Evolutionary conservation across 35 echinoderm and acorn worm species (phyloP).

Genomic region (Eucidaris tribuloides): DNA sequence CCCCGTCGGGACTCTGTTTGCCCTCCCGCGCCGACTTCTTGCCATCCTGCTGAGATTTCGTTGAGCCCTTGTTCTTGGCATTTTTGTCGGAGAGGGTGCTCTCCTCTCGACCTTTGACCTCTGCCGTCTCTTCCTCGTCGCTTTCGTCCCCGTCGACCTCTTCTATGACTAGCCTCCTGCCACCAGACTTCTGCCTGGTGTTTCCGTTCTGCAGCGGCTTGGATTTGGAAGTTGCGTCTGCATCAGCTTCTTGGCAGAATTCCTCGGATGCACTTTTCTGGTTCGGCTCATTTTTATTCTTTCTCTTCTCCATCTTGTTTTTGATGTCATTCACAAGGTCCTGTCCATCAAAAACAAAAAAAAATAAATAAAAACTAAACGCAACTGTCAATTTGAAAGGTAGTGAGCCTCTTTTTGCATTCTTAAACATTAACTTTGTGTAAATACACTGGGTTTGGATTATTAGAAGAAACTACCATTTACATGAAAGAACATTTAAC

Average conservation of each 20-base stretch:
- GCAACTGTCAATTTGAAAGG: no score
- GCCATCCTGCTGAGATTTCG: not conserved
- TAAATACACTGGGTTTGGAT: no score
- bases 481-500: no score
- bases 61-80: not conserved
- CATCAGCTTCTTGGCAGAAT: not conserved
- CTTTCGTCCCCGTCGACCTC: conserved; percentile 73
- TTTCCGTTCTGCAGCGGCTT: not conserved
- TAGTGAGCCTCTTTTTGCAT: no score
- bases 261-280: not conserved
- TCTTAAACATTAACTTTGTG: no score
- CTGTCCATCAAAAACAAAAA: no score
- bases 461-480: no score
- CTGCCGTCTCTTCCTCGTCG: conserved; percentile 39
- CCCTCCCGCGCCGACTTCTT: no score
- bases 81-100: not conserved
- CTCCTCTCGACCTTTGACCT: not conserved
- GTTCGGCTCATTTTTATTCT: not conserved
- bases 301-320: conserved; percentile 12
- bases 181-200: not conserved
- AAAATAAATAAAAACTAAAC: no score
- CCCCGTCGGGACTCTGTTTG: no score
- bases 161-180: conserved; percentile 75
- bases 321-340: conserved; percentile 48
- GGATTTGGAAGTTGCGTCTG: not conserved